These are phyloP conservation scores for Diplodus puntazzo DNA, from an alignment of 2,797 vertebrate species.

Conservation along the genomic window DNA sequence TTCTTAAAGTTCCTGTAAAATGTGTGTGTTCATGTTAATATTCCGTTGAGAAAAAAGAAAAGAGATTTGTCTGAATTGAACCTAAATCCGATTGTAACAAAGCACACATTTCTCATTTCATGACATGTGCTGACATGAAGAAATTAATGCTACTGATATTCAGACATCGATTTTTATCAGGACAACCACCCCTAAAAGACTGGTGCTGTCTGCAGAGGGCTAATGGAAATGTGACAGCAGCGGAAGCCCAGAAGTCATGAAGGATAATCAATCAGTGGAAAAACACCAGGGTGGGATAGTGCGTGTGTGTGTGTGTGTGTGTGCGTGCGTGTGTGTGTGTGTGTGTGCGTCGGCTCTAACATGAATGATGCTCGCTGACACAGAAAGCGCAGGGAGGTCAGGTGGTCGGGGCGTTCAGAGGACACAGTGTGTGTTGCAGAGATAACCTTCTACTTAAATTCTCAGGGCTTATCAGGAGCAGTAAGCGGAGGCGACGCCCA, in stretches of 20 bases:
- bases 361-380: constrained; percentile 1
- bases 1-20: neutral
- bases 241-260: constrained; percentile 33
- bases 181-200: neutral
- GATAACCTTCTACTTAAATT: constrained; percentile 74
- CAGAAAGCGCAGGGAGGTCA: constrained; percentile 24
- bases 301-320: neutral
- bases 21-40: neutral
- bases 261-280: constrained; percentile 77
- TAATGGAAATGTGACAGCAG: constrained; percentile 29
- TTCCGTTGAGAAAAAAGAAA: too few species aligned
- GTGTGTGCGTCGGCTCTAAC: constrained; percentile 10
- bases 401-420: constrained; percentile 9
- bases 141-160: neutral
- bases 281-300: constrained; percentile 32
- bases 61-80: too few species aligned
- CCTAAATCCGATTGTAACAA: neutral
- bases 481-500: constrained; percentile 38
- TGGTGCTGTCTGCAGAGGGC: constrained; percentile 1
- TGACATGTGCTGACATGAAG: neutral
- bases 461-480: constrained; percentile 67
- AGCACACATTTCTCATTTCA: neutral
- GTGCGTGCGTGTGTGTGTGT: neutral
- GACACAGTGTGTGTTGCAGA: constrained; percentile 46
- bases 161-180: neutral